Evolutionary conservation across 2,113 vertebrate species (phyloP).

Genomic region (Penelope pileata): DNA sequence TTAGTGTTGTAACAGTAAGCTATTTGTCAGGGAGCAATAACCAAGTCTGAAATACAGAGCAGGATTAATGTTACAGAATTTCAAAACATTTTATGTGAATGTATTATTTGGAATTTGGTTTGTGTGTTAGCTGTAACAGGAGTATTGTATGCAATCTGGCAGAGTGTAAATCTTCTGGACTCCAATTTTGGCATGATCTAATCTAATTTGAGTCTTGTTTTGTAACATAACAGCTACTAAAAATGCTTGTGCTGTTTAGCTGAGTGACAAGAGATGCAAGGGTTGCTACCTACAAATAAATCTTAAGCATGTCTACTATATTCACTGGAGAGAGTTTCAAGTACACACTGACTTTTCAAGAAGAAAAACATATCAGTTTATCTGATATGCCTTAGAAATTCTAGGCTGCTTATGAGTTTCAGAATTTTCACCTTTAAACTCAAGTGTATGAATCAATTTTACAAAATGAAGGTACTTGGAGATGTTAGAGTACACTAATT

Average conservation of each 20-base stretch:
- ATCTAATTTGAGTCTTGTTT: neutral
- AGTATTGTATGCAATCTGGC: neutral
- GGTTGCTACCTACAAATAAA: conserved; percentile 20
- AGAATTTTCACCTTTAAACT: neutral
- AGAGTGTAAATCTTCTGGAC: conserved; percentile 19
- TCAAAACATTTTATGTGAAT: conserved; percentile 12
- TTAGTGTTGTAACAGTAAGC: neutral
- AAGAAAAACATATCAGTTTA: conserved; percentile 18
- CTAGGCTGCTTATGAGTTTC: neutral
- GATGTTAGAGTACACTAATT: neutral
- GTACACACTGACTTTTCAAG: neutral
- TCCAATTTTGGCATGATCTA: neutral
- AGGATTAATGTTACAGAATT: neutral
- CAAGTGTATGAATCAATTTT: neutral
- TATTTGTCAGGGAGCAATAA: neutral
- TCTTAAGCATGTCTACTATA: neutral
- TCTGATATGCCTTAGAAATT: neutral
- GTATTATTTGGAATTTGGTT: conserved; percentile 1
- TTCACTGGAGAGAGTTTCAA: neutral
- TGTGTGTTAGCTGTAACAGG: neutral
- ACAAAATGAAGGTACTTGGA: neutral
- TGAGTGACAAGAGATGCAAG: conserved; percentile 7
- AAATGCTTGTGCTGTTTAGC: neutral
- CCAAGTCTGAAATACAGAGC: neutral
- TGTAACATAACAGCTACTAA: conserved; percentile 11